A percentile compares a stretch with the other conserved stretches of the same genome.
Conservation (phyloP, 2,113 vertebrate genomes). For the Miniopterus natalensis region DNA sequence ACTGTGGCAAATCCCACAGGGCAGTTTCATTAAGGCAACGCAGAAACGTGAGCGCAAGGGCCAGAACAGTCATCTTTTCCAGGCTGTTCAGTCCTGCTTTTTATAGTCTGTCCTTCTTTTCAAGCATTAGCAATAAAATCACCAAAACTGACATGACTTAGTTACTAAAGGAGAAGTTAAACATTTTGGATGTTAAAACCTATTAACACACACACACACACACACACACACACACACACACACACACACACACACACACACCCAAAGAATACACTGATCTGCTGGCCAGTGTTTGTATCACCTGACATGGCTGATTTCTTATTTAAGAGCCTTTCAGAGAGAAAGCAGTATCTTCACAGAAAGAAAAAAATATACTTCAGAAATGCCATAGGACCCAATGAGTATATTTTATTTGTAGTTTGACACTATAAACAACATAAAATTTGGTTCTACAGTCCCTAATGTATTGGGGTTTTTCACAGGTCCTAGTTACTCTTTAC, state of each 20-base stretch:
- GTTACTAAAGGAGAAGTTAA: neutral
- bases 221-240: too few species aligned
- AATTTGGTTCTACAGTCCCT: neutral
- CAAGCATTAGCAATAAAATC: neutral
- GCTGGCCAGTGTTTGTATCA: constrained; percentile 30
- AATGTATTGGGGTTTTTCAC: neutral
- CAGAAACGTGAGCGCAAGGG: neutral
- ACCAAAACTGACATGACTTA: neutral
- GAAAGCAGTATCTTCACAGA: neutral
- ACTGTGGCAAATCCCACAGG: fast-evolving
- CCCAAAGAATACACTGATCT: neutral
- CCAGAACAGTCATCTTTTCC: neutral
- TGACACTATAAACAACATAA: constrained; percentile 27
- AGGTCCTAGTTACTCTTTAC: constrained; percentile 29
- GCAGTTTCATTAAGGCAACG: neutral
- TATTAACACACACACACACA: neutral
- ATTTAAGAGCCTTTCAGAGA: neutral
- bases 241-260: too few species aligned
- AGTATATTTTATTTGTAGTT: constrained; percentile 10
- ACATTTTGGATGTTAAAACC: constrained; percentile 25
- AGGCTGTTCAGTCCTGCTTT: neutral
- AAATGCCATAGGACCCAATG: neutral
- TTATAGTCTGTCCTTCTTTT: neutral
- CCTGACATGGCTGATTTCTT: constrained; percentile 22
- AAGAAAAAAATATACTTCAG: constrained; percentile 30